Conservation (phyloP, 2,888 invertebrate genomes). For the Aleiodes testaceus region DNA sequence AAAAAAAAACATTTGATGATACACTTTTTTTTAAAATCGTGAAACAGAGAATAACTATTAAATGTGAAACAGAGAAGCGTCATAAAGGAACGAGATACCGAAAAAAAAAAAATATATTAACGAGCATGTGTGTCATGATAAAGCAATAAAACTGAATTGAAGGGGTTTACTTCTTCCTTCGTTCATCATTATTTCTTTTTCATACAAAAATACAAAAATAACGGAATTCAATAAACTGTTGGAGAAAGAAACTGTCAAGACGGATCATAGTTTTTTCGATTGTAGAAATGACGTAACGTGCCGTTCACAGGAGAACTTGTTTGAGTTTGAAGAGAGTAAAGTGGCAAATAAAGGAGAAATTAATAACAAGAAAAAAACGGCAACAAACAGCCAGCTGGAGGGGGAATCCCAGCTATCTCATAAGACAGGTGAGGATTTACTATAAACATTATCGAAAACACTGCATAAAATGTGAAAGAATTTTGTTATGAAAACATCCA, state of each 20-base stretch:
- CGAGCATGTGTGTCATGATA: slow-evolving; percentile 22
- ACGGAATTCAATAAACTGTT: slow-evolving; percentile 12
- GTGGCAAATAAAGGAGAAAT: slow-evolving; percentile 1
- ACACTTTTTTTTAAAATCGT: slow-evolving; percentile 23
- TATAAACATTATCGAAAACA: neutral
- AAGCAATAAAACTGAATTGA: slow-evolving; percentile 29
- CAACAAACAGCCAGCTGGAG: slow-evolving; percentile 13
- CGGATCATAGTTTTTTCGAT: slow-evolving; percentile 40
- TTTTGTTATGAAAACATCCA: neutral
- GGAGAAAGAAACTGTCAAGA: slow-evolving; percentile 33
- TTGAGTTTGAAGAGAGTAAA: slow-evolving; percentile 28
- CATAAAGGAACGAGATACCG: slow-evolving; percentile 27
- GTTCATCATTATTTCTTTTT: too few relatives aligned
- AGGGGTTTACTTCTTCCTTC: too few relatives aligned
- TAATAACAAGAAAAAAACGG: slow-evolving; percentile 3
- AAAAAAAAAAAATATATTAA: slow-evolving; percentile 15
- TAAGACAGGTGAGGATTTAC: slow-evolving; percentile 17
- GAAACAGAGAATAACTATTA: slow-evolving; percentile 31
- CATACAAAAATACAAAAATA: neutral
- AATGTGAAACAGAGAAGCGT: neutral
- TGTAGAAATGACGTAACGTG: slow-evolving; percentile 51
- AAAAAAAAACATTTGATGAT: too few relatives aligned
- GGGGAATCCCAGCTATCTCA: slow-evolving; percentile 3
- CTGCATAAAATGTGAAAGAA: neutral
- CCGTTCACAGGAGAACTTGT: slow-evolving; percentile 23